Evolutionary conservation across 2,888 invertebrate species (phyloP).

Genomic region (Torymus tubicola): DNA sequence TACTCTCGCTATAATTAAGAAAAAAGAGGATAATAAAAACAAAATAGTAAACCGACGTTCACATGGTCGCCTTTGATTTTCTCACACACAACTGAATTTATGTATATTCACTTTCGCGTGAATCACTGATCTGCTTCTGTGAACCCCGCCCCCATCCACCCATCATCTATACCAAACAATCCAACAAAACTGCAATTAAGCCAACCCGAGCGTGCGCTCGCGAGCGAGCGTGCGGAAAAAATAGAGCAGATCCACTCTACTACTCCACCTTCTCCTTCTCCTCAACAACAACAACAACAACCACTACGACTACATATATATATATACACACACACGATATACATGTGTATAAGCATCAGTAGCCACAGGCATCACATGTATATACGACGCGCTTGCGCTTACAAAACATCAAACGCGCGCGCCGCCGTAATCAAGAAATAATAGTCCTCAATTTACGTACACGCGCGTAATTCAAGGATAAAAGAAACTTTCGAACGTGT

Average conservation of each 20-base stretch:
- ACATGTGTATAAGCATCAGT: no score
- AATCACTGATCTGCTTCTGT: neutral
- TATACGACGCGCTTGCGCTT: neutral
- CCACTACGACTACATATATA: no score
- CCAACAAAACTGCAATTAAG: constrained; percentile 40
- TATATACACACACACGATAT: no score
- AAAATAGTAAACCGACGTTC: no score
- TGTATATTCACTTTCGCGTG: constrained; percentile 6
- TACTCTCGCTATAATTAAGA: no score
- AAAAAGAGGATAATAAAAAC: no score
- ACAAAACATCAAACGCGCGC: constrained; percentile 52
- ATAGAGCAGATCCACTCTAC: neutral
- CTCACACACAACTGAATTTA: no score
- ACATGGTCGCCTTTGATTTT: no score
- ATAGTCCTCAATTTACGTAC: constrained; percentile 59
- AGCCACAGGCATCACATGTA: neutral
- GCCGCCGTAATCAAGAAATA: constrained; percentile 56
- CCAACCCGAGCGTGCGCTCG: neutral
- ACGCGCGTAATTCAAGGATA: constrained; percentile 57
- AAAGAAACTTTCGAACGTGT: constrained; percentile 47
- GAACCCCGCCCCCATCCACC: no score
- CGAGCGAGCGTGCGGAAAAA: neutral
- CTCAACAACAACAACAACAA: no score
- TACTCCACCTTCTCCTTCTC: no score
- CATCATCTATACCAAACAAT: neutral